Evolutionary conservation across 2,113 vertebrate species (phyloP).

Genomic region (Grallaria varia): DNA sequence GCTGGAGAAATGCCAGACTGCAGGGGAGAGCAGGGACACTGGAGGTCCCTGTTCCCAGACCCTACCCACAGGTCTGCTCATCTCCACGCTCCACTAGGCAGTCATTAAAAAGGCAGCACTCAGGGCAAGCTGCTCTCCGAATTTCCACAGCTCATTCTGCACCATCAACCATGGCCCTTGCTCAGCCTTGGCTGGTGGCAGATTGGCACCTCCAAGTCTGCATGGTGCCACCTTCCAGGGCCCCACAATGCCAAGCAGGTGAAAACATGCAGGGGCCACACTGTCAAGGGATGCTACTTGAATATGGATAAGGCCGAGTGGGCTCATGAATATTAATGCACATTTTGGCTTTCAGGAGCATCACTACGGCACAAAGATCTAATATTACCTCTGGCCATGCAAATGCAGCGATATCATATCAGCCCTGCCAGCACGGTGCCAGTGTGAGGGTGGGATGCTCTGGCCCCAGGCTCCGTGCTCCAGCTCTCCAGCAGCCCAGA

Average conservation of each 20-base stretch:
- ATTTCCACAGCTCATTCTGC: not conserved
- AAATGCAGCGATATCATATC: not conserved
- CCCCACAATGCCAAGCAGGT: not conserved
- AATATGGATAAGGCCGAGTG: slow-evolving; percentile 58
- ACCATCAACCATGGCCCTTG: not conserved
- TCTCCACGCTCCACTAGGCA: not conserved
- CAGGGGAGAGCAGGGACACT: not conserved
- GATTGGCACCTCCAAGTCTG: not conserved
- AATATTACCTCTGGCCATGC: slow-evolving; percentile 55
- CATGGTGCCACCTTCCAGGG: not conserved
- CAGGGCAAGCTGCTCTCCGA: not conserved
- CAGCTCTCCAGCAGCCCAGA: too few relatives aligned
- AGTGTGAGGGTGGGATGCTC: not conserved
- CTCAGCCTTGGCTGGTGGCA: not conserved
- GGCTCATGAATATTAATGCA: slow-evolving; percentile 70
- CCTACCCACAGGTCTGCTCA: not conserved
- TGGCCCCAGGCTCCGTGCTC: not conserved
- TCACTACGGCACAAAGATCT: slow-evolving; percentile 40
- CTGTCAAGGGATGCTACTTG: slow-evolving; percentile 15
- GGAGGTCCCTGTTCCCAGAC: not conserved
- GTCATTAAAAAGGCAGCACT: not conserved
- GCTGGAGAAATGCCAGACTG: not conserved
- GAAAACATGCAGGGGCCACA: not conserved
- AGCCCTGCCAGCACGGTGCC: not conserved
- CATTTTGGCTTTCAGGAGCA: slow-evolving; percentile 66